Evolutionary conservation across 1,140 invertebrate species (phyloP).

Genomic region (Lepidurus packardi): DNA sequence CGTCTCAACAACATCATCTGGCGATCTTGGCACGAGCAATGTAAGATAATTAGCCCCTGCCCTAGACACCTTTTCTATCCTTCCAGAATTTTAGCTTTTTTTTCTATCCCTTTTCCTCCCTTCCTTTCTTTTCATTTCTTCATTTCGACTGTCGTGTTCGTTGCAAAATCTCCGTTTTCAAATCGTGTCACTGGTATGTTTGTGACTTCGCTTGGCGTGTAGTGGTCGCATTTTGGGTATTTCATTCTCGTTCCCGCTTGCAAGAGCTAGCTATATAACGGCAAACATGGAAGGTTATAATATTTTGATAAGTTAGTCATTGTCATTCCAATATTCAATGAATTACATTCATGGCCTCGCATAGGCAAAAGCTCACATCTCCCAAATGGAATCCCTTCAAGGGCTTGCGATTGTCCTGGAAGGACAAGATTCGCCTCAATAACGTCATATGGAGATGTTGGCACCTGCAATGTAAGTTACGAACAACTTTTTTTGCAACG

Average conservation of each 20-base stretch:
- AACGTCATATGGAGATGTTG: conserved; percentile 99
- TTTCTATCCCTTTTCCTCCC: background rate
- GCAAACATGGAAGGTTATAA: background rate
- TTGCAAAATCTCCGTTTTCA: too few relatives aligned
- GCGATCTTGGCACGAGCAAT: conserved; percentile 99
- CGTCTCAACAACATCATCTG: conserved; percentile 99
- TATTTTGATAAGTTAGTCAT: background rate
- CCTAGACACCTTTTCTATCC: background rate
- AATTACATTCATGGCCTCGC: conserved; percentile 43
- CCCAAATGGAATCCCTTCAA: conserved; percentile 99
- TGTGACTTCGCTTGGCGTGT: too few relatives aligned
- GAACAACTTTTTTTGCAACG: background rate
- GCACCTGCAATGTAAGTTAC: conserved; percentile 96
- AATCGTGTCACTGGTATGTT: too few relatives aligned
- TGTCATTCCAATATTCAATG: background rate
- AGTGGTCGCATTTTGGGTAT: too few relatives aligned
- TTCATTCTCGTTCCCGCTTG: too few relatives aligned
- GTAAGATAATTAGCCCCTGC: conserved; percentile 57
- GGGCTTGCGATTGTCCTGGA: conserved; percentile 90
- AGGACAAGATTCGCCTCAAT: conserved; percentile 97
- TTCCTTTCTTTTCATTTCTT: background rate
- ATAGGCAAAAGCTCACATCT: conserved; percentile 92
- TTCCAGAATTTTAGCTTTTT: background rate
- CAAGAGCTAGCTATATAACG: too few relatives aligned
- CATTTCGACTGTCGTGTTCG: too few relatives aligned